Conservation (phyloP, 2,113 vertebrate genomes). For the Suncus etruscus region DNA sequence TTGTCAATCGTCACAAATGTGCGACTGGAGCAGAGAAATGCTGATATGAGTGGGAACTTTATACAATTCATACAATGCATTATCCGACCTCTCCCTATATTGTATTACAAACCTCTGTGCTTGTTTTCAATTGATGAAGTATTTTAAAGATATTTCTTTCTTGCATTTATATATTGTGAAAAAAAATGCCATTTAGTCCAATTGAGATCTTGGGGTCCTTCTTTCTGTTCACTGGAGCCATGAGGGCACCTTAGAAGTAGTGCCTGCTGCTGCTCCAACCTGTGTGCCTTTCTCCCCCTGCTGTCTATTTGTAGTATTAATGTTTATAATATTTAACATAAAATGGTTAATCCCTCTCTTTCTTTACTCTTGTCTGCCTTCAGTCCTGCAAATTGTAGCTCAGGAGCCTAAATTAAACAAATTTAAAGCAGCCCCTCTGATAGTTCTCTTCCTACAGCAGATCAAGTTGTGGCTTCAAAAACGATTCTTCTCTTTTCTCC, state of each 20-base stretch:
- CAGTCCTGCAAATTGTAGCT: too few species aligned
- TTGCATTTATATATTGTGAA: too few species aligned
- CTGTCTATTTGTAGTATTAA: not conserved
- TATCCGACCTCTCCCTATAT: not conserved
- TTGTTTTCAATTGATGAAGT: not conserved
- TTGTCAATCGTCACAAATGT: not conserved
- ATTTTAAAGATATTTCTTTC: not conserved
- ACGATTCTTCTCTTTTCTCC: not conserved
- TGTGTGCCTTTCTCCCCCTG: not conserved
- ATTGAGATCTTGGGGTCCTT: too few species aligned
- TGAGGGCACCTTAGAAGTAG: not conserved
- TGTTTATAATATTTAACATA: not conserved
- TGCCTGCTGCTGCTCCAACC: not conserved
- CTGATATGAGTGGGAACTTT: not conserved
- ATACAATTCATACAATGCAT: not conserved
- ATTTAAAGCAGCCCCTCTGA: too few species aligned
- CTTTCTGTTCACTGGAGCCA: too few species aligned
- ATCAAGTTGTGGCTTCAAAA: too few species aligned
- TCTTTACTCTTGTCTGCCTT: too few species aligned
- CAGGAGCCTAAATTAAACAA: too few species aligned
- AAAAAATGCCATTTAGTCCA: too few species aligned
- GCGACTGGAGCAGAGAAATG: not conserved
- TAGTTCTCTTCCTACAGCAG: too few species aligned
- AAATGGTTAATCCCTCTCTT: too few species aligned
- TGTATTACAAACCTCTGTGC: not conserved